Evolutionary conservation across 2,797 vertebrate genomes (phyloP), one percentile per base, ranked within the genome.

Genomic region (Chanos chanos): DNA sequence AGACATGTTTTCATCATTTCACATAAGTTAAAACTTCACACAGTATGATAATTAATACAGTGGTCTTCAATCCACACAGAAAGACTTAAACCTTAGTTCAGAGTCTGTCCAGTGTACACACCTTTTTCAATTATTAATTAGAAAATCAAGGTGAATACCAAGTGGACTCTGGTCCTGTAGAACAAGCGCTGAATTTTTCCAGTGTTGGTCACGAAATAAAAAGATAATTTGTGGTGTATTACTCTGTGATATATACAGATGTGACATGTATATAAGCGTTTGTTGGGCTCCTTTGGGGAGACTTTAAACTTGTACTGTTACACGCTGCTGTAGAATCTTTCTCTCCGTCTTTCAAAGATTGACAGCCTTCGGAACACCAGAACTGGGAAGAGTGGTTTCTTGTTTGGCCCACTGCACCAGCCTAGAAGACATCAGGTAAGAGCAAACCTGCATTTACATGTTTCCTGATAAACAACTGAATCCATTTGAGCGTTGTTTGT

Each of bases 351-450:
- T 1, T 72, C 65, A 51, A 76, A 90, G 87, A 37, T 72, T 89
- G 72, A 86, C 85, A 12, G 77, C 84, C 22, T 74, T 87, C 44
- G 83, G 74, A 68, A 94, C 90, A 16, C 59, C 93, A 61, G 84
- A 85, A 25, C 79, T 89, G 16, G 84, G 86, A 44, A 67, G 45
- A 0, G 86, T 96, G 0, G 81, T 73, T 7, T 54, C 73, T 0
- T 81, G 80, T 64, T 75, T 96, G 36, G 37, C 1, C 5, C 70
- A 81, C n/a, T 96, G 93, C 61, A 84, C 78, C 0, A 77, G 79
- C 28, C 1, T 94, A 75, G 90, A 96, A 72, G 92, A 95, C 64
- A 83, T 75, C 31, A 74, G 69, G 60, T 65, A 30, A 39, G 1
- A 7, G 5, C 7, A n/a, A 7, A 12, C 25, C 28, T 28, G n/a